Percentiles rank a stretch among this genome's conserved stretches.
phyloP scores from a whole-genome alignment of 2,888 invertebrate species.

The Gisinianus flammeolus region DNA sequence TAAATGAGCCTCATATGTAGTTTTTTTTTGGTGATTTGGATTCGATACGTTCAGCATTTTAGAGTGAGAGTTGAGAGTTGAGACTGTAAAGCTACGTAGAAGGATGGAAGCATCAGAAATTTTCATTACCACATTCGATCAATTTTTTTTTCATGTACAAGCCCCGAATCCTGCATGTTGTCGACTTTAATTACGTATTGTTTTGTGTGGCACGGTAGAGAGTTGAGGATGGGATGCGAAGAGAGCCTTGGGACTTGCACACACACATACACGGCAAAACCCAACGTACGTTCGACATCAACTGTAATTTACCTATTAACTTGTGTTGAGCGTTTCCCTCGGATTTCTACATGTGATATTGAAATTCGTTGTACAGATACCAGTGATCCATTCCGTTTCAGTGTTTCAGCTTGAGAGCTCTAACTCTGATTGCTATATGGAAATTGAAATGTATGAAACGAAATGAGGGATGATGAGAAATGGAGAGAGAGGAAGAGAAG shows the following conservation, averaged over 20 bases:
- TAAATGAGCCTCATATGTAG: not conserved
- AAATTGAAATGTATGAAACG: not conserved
- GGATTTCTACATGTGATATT: not conserved
- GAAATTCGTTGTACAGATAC: not conserved
- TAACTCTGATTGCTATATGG: not conserved
- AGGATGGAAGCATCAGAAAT: not conserved
- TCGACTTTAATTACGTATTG: conserved; percentile 26
- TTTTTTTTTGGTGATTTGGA: not conserved
- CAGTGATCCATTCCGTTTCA: not conserved
- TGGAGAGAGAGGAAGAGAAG: not conserved
- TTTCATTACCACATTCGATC: conserved; percentile 6
- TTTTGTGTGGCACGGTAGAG: not conserved
- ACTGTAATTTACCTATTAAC: conserved; percentile 5
- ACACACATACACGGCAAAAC: not conserved
- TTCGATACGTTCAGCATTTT: not conserved
- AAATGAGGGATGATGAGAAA: not conserved
- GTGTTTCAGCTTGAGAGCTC: not conserved
- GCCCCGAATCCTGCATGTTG: not conserved
- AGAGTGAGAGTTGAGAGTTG: not conserved
- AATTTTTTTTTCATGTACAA: not conserved
- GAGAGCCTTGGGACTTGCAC: not conserved
- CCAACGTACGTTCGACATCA: not conserved
- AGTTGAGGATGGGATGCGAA: not conserved
- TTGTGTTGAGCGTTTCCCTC: not conserved
- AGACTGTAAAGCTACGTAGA: not conserved